Conservation (phyloP, 2,797 vertebrate genomes). For the Xiphophorus birchmanni region DNA sequence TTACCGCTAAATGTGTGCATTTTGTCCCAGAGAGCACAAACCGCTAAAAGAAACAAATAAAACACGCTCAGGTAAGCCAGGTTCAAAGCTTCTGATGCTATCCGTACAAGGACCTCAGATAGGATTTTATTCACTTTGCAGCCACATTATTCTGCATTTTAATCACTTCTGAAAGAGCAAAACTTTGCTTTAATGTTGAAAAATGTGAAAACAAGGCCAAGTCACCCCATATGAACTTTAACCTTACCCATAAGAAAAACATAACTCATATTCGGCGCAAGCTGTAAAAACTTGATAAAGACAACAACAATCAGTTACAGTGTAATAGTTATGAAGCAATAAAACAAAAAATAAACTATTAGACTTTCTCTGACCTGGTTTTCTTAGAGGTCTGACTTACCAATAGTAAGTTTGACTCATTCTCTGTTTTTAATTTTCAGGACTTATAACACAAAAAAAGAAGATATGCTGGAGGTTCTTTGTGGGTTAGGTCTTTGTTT, state of each 20-base stretch:
- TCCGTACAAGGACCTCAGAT: background rate
- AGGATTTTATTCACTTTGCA: background rate
- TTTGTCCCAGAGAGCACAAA: background rate
- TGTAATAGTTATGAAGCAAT: background rate
- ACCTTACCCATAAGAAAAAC: background rate
- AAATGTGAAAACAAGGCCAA: background rate
- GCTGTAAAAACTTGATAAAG: background rate
- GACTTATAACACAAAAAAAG: background rate
- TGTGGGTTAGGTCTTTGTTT: background rate
- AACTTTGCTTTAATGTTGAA: background rate
- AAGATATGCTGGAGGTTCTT: background rate
- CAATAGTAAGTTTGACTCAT: background rate
- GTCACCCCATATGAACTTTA: background rate
- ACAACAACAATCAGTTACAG: background rate
- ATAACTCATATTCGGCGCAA: background rate
- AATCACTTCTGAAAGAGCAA: background rate
- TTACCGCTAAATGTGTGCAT: background rate
- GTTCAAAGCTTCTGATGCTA: background rate
- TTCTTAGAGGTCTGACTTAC: background rate
- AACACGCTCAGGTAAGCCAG: background rate
- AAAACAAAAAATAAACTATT: background rate
- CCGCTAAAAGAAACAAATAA: background rate
- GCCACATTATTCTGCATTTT: background rate
- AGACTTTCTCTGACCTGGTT: background rate
- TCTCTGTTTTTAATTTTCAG: background rate